Base-by-base conservation (phyloP, 2,797 vertebrate species). In the Babyrousa celebensis region DNA sequence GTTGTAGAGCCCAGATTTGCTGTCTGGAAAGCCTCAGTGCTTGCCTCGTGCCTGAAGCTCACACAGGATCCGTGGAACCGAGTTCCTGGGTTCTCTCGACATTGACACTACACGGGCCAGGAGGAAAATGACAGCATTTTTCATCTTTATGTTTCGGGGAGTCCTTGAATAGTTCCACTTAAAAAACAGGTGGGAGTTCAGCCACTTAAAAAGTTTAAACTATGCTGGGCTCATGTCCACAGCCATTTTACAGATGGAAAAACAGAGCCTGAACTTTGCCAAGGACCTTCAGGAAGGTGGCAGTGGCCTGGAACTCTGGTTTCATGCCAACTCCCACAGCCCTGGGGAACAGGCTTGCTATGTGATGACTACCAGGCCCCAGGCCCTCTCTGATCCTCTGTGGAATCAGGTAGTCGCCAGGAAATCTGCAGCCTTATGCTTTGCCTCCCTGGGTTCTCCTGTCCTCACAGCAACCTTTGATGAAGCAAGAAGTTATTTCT, bases 401-500 rank as follows among this genome's bases (percentile, higher is more conserved):
- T n/a, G 32, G 23, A 43, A 58, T 6, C n/a, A 68, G 16, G 29
- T 25, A 16, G 36, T 56, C 18, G 6, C 29, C 8, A 5, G 71
- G 29, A 62, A n/a, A n/a, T 12, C 68, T 63, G 27, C 68, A 40
- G 43, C 23, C n/a, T 29, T 21, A 0, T 3, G 3, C 48, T 80
- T 6, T n/a, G 52, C 16, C 5, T 18, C 75, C 23, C 63, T 14
- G n/a, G 70, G n/a, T 14, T 40, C 43, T 27, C 36, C 80, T 0
- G 21, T 65, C 36, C 58, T 58, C n/a, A 25, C 25, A 11, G 75
- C 89, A 96, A 70, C 83, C 75, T 85, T 96, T 12, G 52, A 18
- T 77, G 94, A 95, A 29, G 75, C 32, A 10, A 60, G 48, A 87
- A 85, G 94, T 89, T 11, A 15, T 62, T 52, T 62, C 70, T 48